phyloP scores from a whole-genome alignment of 53 echinoderm and acorn worm genomes.

The Echinometra lucunter region DNA sequence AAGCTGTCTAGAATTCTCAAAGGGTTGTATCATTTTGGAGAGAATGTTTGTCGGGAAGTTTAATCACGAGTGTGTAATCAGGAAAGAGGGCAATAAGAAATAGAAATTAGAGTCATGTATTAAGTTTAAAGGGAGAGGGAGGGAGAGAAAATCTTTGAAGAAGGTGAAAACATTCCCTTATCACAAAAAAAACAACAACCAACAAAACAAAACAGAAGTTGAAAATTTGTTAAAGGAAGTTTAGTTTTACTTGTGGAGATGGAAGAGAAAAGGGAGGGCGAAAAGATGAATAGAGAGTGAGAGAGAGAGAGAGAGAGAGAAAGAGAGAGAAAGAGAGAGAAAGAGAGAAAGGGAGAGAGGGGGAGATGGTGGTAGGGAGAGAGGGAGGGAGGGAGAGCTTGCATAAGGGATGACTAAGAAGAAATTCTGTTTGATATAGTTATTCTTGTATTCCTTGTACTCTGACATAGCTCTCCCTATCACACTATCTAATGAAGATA shows the following conservation, averaged over 20 bases:
- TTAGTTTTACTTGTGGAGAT: neutral
- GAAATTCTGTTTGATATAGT: no score
- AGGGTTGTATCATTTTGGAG: neutral
- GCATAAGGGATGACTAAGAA: neutral
- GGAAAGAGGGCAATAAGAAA: neutral
- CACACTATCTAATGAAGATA: neutral
- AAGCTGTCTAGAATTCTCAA: neutral
- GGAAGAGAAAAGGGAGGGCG: neutral
- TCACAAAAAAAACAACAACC: no score
- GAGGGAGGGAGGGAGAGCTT: neutral
- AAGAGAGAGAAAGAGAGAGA: neutral
- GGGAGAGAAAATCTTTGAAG: neutral
- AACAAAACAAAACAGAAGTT: no score
- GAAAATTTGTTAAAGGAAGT: neutral
- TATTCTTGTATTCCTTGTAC: no score
- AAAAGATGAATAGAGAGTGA: neutral
- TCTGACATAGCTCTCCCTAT: no score
- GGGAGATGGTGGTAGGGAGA: neutral
- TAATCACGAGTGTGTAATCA: neutral
- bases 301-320: conserved; percentile 5
- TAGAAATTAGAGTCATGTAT: neutral
- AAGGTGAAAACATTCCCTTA: no score
- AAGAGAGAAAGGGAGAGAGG: neutral
- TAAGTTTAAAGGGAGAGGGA: neutral
- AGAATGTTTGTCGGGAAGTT: neutral